Percentiles rank a stretch among this genome's conserved stretches.
phyloP scores from a whole-genome alignment of 64 coral and sea anemone species.

The Pachyseris speciosa region DNA sequence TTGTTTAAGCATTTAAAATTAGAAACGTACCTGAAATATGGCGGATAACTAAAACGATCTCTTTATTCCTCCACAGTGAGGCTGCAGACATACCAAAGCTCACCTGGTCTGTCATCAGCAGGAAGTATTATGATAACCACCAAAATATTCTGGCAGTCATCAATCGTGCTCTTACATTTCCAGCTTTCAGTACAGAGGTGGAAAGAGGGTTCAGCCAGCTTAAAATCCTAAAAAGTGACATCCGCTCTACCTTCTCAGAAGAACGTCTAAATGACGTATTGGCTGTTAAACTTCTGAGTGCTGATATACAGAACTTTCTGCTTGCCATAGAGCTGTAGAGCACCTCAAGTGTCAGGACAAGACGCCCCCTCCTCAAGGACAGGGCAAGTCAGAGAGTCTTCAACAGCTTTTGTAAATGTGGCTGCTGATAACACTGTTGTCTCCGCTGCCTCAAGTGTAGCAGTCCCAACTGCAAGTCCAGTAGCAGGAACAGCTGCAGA shows the following conservation, averaged over 20 bases:
- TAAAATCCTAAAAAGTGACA: constrained; percentile 44
- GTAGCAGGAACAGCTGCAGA: constrained; percentile 26
- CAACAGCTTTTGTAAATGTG: constrained; percentile 41
- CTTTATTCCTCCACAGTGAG: constrained; percentile 44
- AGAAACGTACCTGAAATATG: constrained; percentile 29
- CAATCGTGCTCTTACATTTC: constrained; percentile 22
- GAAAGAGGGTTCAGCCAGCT: constrained; percentile 41
- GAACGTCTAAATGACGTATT: constrained; percentile 28
- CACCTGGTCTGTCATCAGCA: constrained; percentile 46
- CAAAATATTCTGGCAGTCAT: constrained; percentile 36
- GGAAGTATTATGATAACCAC: constrained; percentile 35
- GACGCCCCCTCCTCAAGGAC: constrained; percentile 18
- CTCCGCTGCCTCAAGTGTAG: constrained; percentile 18
- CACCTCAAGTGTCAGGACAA: constrained; percentile 41
- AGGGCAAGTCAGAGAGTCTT: constrained; percentile 39
- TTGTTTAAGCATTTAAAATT: constrained; percentile 33
- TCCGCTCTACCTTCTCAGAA: constrained; percentile 41
- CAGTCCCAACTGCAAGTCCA: constrained; percentile 18
- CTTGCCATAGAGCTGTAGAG: constrained; percentile 18
- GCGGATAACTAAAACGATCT: constrained; percentile 11
- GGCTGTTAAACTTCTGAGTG: constrained; percentile 44
- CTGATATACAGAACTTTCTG: constrained; percentile 36
- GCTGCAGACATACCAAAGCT: constrained; percentile 38
- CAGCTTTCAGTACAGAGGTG: constrained; percentile 36
- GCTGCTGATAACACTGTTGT: constrained; percentile 25